Evolutionary conservation across 2,888 invertebrate genomes (phyloP).

Genomic region (Molorchus minor): DNA sequence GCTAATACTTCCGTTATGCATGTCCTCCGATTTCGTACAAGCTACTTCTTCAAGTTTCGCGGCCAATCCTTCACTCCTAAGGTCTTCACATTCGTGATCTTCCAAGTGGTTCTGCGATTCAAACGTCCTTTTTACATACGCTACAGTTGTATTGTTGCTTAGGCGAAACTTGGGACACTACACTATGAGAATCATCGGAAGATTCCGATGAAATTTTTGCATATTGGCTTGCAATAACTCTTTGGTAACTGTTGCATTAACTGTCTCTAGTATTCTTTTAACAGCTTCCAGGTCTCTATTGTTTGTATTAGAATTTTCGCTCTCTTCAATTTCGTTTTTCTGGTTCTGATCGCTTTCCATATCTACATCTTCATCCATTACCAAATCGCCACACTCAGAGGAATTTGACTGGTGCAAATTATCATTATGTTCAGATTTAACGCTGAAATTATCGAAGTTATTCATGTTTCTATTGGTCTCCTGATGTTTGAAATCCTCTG

Average conservation of each 20-base stretch:
- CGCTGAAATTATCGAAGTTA: slow-evolving; percentile 37
- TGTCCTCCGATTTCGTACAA: slow-evolving; percentile 65
- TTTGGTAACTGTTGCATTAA: slow-evolving; percentile 79
- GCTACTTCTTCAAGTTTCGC: slow-evolving; percentile 78
- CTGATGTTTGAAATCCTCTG: slow-evolving; percentile 63
- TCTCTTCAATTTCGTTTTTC: slow-evolving; percentile 57
- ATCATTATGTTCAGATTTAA: slow-evolving; percentile 59
- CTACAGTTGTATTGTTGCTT: slow-evolving; percentile 65
- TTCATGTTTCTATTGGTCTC: slow-evolving; percentile 58
- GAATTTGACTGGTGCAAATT: slow-evolving; percentile 62
- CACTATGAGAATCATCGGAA: slow-evolving; percentile 62
- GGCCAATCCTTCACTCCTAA: slow-evolving; percentile 78
- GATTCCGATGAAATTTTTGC: slow-evolving; percentile 71
- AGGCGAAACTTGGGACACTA: slow-evolving; percentile 54
- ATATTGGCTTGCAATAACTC: slow-evolving; percentile 76
- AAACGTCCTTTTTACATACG: slow-evolving; percentile 69
- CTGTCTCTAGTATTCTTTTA: slow-evolving; percentile 77
- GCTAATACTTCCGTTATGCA: slow-evolving; percentile 61
- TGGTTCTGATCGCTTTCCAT: slow-evolving; percentile 61
- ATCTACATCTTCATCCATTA: slow-evolving; percentile 75
- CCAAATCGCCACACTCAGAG: slow-evolving; percentile 66
- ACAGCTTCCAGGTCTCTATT: slow-evolving; percentile 71
- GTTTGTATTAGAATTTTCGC: slow-evolving; percentile 54
- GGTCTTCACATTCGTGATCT: slow-evolving; percentile 77
- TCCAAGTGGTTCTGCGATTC: slow-evolving; percentile 69